Evolutionary conservation across 2,888 invertebrate genomes (phyloP), one percentile per base, ranked within the genome.

Genomic region (Agonopterix arenella): DNA sequence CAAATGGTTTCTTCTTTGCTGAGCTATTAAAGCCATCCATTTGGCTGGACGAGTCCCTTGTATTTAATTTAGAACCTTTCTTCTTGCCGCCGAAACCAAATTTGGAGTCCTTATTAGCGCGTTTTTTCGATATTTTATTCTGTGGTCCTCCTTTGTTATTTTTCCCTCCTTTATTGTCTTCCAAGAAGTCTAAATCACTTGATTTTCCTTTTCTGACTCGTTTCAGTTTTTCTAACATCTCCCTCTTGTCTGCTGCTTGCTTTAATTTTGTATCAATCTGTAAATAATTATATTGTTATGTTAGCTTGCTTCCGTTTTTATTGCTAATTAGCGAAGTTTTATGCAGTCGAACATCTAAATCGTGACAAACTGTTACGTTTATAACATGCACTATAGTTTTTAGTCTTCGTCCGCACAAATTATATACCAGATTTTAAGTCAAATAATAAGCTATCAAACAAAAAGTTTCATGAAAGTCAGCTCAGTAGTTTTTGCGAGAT

Each of bases 51-150:
- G 97, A 97, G 0, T 95, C 93, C 59, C 92, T 93, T 0, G 96
- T 97, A 70, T 99, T 99, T 45, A 91, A 84, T 76, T 99, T 99
- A 0, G 91, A 90, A 0, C 97, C 95, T 68, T 95, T 94, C 86
- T 99, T 99, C 75, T 97, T 97, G 0, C 98, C 98, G 37, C 99
- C 98, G 82, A 95, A 98, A 0, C 99, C 98, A 83, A 94, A 99
- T 76, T 96, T 97, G 51, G 93, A 90, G 72, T 97, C 94, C 71
- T 96, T 96, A 66, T 90, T 88, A 56, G 92, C 90, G 57, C 94
- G 89, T 73, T 79, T 84, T 53, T 82, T 86, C 10, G 78, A 59
- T 42, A 81, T 65, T 62, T 85, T 89, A 4, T 79, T 84, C 40
- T 84, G 78, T 8, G 65, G 61, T 1, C 73, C 50, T 59, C 70